These are phyloP conservation scores for Hapalemur alaotrensis DNA, from an alignment of 2,797 vertebrate genomes.

Conservation along the genomic window DNA sequence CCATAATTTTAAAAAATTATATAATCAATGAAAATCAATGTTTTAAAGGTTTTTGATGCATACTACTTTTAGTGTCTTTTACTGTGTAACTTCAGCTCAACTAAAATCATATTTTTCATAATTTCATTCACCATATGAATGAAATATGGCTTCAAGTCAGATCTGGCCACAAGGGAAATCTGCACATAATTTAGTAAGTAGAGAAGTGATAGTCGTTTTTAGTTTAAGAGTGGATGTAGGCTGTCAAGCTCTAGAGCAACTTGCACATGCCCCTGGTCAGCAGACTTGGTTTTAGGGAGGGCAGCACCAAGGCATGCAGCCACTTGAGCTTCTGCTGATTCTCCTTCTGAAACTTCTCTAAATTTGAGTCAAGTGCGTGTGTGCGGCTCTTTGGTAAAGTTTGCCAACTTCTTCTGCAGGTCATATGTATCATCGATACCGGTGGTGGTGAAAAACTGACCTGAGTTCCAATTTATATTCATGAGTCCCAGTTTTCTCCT, in stretches of 20 bases:
- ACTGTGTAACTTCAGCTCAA: not conserved
- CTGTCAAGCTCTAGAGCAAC: not conserved
- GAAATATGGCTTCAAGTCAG: not conserved
- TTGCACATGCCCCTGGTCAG: rapidly evolving
- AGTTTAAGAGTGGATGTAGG: rapidly evolving
- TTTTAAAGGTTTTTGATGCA: not conserved
- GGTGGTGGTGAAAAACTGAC: not conserved
- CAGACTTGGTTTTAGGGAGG: not conserved
- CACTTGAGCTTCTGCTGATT: not conserved
- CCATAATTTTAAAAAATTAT: not conserved
- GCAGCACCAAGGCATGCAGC: rapidly evolving
- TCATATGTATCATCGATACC: not conserved
- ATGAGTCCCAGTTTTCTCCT: not conserved
- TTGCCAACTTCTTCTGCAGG: not conserved
- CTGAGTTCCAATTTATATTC: not conserved
- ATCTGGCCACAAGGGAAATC: not conserved
- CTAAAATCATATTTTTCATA: not conserved
- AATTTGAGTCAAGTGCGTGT: rapidly evolving
- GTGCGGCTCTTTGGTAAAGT: not conserved
- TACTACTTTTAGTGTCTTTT: not conserved
- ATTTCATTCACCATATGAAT: not conserved
- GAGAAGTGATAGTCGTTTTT: not conserved
- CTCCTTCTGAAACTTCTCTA: not conserved
- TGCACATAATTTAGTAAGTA: not conserved
- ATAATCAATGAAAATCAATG: not conserved